Evolutionary conservation across 2,888 invertebrate species (phyloP).

Genomic region (Cyclophora punctaria): DNA sequence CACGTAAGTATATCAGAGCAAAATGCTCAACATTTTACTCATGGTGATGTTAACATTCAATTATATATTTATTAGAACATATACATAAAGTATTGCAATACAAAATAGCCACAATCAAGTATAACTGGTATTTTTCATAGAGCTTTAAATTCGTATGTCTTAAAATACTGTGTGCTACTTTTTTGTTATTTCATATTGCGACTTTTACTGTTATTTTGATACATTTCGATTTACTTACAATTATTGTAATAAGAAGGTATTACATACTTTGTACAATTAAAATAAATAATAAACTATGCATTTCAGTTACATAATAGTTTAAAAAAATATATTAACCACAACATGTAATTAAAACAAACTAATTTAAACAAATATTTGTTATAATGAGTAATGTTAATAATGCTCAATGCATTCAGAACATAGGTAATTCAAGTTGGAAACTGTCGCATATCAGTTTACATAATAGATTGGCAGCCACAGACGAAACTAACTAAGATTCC

Average conservation of each 20-base stretch:
- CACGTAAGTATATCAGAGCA: neutral
- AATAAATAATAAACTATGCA: slow-evolving; percentile 10
- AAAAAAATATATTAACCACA: slow-evolving; percentile 10
- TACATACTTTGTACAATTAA: slow-evolving; percentile 13
- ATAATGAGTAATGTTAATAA: neutral
- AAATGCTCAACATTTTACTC: slow-evolving; percentile 16
- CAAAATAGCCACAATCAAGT: neutral
- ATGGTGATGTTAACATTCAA: slow-evolving; percentile 25
- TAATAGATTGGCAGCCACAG: slow-evolving; percentile 2
- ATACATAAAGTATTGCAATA: neutral
- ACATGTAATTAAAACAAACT: slow-evolving; percentile 10
- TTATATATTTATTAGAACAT: neutral
- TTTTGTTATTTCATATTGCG: slow-evolving; percentile 1
- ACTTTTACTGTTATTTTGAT: neutral
- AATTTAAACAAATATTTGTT: slow-evolving; percentile 5
- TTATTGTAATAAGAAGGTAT: slow-evolving; percentile 1
- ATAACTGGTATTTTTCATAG: slow-evolving; percentile 4
- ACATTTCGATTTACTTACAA: slow-evolving; percentile 6
- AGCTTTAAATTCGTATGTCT: slow-evolving; percentile 9
- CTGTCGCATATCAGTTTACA: no score
- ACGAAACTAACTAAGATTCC: no score
- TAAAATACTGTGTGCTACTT: slow-evolving; percentile 17
- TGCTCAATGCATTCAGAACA: no score
- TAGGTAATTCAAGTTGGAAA: no score
- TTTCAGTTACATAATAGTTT: slow-evolving; percentile 9